phyloP scores from a whole-genome alignment of 2,888 invertebrate species.

The Lepidonotus clava region DNA sequence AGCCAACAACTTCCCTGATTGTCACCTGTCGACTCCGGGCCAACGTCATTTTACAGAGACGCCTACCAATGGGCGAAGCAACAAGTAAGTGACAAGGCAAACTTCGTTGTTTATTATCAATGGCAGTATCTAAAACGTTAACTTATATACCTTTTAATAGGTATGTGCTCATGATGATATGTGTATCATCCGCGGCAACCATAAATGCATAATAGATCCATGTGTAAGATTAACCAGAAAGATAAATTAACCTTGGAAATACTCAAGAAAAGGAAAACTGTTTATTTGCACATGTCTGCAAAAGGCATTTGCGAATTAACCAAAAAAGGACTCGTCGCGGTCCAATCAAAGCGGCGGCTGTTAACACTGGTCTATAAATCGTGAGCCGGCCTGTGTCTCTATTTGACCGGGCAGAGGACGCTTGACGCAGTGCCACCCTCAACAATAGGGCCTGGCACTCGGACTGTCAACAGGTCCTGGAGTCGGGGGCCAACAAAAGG shows the following conservation, averaged over 20 bases:
- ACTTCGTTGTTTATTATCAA: no score
- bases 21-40: no score
- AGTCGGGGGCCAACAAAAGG: neutral
- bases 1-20: neutral
- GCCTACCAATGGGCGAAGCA: no score
- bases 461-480: conserved; percentile 15
- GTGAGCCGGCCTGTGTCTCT: neutral
- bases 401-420: neutral
- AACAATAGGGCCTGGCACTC: conserved; percentile 38
- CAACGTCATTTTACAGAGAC: no score
- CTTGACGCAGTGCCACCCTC: neutral
- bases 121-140: no score
- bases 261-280: neutral
- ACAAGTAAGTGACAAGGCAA: no score
- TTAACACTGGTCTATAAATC: conserved; percentile 28
- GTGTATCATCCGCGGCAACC: no score
- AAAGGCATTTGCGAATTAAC: neutral
- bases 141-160: no score
- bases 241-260: no score
- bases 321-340: neutral
- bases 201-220: no score
- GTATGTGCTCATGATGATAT: no score
- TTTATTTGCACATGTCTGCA: neutral
- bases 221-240: no score
- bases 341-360: conserved; percentile 1